These are phyloP conservation scores for Macheiramphus alcinus DNA, from an alignment of 2,113 vertebrate genomes.

Conservation along the genomic window DNA sequence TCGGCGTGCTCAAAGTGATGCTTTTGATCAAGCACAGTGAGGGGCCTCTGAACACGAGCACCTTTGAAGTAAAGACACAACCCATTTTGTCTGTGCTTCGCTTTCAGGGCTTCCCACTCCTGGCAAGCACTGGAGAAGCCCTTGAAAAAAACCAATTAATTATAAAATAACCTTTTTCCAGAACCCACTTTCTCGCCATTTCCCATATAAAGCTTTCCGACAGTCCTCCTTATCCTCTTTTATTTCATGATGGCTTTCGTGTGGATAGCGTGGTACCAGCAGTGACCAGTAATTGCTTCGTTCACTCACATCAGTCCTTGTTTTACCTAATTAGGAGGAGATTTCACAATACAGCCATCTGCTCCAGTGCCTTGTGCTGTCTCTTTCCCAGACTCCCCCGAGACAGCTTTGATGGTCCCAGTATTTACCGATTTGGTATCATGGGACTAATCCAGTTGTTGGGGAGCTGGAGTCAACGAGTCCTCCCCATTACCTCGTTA, in stretches of 20 bases:
- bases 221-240: background rate
- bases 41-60: background rate
- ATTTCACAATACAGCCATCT: slow-evolving; percentile 13
- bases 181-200: background rate
- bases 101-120: background rate
- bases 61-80: background rate
- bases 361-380: background rate
- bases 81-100: background rate
- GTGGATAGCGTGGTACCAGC: background rate
- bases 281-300: background rate
- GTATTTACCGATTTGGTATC: background rate
- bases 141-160: background rate
- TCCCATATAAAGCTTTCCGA: background rate
- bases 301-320: background rate
- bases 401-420: background rate
- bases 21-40: background rate
- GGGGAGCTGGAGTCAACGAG: background rate
- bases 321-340: background rate
- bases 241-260: background rate
- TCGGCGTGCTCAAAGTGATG: background rate
- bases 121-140: background rate
- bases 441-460: background rate
- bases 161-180: background rate
- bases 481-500: background rate
- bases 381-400: background rate